These are phyloP conservation scores for Erpornis zantholeuca DNA, from an alignment of 2,113 vertebrate species.

Conservation along the genomic window DNA sequence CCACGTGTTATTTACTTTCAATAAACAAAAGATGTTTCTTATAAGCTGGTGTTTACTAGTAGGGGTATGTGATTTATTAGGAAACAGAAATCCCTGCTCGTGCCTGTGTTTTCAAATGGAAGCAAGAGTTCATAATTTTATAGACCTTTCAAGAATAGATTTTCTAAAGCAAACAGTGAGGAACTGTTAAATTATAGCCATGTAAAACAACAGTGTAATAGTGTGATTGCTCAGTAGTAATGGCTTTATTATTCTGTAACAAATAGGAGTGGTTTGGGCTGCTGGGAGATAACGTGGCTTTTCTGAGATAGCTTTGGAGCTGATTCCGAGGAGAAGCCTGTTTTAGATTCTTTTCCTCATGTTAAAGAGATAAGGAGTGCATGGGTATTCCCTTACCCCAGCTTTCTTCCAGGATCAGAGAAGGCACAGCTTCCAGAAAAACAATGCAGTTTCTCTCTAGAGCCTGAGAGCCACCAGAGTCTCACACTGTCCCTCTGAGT, in stretches of 20 bases:
- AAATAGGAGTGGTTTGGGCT: neutral
- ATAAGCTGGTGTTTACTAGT: constrained; percentile 3
- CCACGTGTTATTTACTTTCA: constrained; percentile 29
- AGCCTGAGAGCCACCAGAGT: neutral
- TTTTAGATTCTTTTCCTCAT: neutral
- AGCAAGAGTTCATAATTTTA: constrained; percentile 37
- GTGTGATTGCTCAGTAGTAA: neutral
- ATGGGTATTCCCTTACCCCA: neutral
- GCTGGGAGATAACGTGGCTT: neutral
- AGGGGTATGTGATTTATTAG: neutral
- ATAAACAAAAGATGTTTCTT: constrained; percentile 57
- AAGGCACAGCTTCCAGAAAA: neutral
- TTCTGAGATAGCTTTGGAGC: neutral
- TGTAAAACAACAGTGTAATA: neutral
- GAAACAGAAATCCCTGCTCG: neutral
- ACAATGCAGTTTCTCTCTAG: neutral
- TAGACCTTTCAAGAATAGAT: constrained; percentile 28
- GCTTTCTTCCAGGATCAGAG: neutral
- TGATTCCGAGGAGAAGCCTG: neutral
- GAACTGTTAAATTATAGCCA: constrained; percentile 7
- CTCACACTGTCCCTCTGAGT: neutral
- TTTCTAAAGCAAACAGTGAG: constrained; percentile 50
- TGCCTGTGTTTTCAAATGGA: neutral
- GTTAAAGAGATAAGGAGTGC: neutral
- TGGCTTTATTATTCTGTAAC: constrained; percentile 8